Evolutionary conservation across 2,888 invertebrate species (phyloP).

Genomic region (Idaea biselata): DNA sequence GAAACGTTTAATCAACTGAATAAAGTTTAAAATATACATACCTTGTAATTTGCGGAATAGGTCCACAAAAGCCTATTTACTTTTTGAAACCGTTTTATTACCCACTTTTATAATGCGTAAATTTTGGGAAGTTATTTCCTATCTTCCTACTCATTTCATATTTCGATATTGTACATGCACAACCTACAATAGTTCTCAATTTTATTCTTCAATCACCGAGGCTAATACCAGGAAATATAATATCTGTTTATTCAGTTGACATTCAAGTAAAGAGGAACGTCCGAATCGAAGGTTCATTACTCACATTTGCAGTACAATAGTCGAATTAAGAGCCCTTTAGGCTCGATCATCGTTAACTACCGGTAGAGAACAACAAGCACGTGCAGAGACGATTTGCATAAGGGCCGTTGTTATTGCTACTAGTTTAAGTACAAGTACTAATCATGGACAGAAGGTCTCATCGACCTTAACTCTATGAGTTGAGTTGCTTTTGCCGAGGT

Average conservation of each 20-base stretch:
- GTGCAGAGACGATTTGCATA: constrained; percentile 71
- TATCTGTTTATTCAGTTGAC: constrained; percentile 37
- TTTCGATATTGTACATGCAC: background rate
- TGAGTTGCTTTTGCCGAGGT: constrained; percentile 51
- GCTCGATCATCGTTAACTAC: constrained; percentile 27
- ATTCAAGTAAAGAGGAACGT: constrained; percentile 43
- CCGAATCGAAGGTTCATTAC: constrained; percentile 45
- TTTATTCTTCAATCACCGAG: constrained; percentile 33
- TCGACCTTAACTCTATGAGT: constrained; percentile 46
- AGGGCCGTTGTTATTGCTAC: constrained; percentile 65
- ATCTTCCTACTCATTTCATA: no score
- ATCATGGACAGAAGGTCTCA: constrained; percentile 63
- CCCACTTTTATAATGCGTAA: no score
- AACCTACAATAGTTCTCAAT: background rate
- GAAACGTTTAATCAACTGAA: no score
- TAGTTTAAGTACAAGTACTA: constrained; percentile 40
- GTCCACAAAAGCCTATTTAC: no score
- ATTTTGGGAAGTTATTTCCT: no score
- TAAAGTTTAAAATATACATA: no score
- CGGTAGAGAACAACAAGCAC: constrained; percentile 44
- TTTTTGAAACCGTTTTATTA: no score
- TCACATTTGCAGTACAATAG: constrained; percentile 36
- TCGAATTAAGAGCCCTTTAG: constrained; percentile 29
- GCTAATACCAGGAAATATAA: constrained; percentile 41
- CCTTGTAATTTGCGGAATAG: no score